A percentile compares a stretch with the other conserved stretches of the same genome.
phyloP scores from a whole-genome alignment of 2,888 invertebrate species.

The Drosophila setosimentum region DNA sequence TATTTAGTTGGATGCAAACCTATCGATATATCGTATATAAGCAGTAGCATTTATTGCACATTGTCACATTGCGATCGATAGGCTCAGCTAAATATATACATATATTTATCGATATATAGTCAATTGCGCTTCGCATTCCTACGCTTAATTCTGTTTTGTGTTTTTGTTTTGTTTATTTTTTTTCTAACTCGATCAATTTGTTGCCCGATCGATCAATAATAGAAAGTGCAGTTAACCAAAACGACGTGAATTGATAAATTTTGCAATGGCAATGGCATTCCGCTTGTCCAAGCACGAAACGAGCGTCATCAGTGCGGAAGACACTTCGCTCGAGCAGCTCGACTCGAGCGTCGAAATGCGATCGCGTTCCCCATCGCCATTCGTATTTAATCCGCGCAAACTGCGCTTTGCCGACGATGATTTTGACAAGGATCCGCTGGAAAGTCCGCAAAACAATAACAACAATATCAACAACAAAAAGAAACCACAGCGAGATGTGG shows the following conservation, averaged over 20 bases:
- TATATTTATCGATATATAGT: conserved; percentile 41
- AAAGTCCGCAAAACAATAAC: conserved; percentile 60
- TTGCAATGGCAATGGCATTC: conserved; percentile 73
- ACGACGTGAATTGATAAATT: conserved; percentile 6
- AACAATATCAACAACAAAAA: conserved; percentile 34
- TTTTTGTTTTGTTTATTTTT: conserved; percentile 65
- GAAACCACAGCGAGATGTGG: conserved; percentile 16
- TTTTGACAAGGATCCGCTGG: conserved; percentile 66
- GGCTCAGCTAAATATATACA: neutral
- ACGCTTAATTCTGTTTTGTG: conserved; percentile 48
- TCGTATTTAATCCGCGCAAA: conserved; percentile 82
- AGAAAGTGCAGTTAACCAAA: conserved; percentile 13
- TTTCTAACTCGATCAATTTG: conserved; percentile 31
- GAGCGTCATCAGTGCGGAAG: conserved; percentile 56
- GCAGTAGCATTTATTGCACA: neutral
- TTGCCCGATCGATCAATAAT: conserved; percentile 5
- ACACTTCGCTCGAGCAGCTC: conserved; percentile 70
- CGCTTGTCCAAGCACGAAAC: conserved; percentile 69
- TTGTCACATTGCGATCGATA: conserved; percentile 6
- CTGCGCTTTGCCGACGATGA: conserved; percentile 83
- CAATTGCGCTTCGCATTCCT: conserved; percentile 61
- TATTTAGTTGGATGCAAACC: neutral
- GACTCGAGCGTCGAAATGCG: conserved; percentile 81
- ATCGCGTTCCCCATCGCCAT: conserved; percentile 80
- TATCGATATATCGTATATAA: conserved; percentile 10